phyloP scores from a whole-genome alignment of 2,113 vertebrate genomes.

The Proterorhinus semilunaris region DNA sequence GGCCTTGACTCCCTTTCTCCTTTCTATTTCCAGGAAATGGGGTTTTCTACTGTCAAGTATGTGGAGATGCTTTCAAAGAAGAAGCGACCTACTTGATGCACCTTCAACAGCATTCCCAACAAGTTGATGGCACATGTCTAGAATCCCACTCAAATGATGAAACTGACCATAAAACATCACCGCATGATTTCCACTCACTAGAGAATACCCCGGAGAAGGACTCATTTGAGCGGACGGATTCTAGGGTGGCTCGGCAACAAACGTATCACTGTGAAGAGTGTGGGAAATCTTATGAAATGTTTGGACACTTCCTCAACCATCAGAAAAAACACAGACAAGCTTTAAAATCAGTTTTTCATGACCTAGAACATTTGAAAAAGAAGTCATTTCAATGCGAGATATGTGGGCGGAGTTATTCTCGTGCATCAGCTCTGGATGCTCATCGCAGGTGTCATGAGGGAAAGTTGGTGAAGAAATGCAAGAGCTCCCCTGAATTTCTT shows the following conservation, averaged over 20 bases:
- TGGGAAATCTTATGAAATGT: conserved; percentile 67
- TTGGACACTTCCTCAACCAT: conserved; percentile 78
- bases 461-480: conserved; percentile 73
- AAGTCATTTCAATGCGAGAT: conserved; percentile 77
- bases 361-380: conserved; percentile 75
- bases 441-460: conserved; percentile 79
- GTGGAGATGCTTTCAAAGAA: conserved; percentile 69
- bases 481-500: conserved; percentile 36
- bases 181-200: conserved; percentile 50
- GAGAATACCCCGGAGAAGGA: conserved; percentile 39
- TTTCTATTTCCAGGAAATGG: conserved; percentile 74
- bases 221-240: background rate
- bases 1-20: conserved; percentile 69
- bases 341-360: conserved; percentile 75
- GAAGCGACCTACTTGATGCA: conserved; percentile 66
- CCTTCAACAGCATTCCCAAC: conserved; percentile 61
- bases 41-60: conserved; percentile 70
- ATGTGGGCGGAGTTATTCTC: conserved; percentile 78
- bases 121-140: conserved; percentile 48
- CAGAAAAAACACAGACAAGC: conserved; percentile 73
- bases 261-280: conserved; percentile 73
- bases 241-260: conserved; percentile 49
- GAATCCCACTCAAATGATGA: conserved; percentile 44
- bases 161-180: background rate
- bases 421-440: conserved; percentile 79